Evolutionary conservation across 2,113 vertebrate genomes (phyloP).

Genomic region (Halichoerus grypus): DNA sequence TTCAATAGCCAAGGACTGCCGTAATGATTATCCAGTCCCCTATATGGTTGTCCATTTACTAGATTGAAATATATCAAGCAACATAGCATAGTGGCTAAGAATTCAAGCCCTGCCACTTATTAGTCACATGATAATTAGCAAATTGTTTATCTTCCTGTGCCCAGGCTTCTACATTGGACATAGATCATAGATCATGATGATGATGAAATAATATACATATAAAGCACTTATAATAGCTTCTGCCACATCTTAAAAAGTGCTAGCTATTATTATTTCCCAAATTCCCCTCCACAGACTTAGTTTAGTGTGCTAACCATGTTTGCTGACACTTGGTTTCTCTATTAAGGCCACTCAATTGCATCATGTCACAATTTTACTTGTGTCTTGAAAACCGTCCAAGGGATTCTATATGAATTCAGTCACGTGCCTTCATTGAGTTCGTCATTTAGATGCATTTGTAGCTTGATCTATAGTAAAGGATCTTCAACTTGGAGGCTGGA

Average conservation of each 20-base stretch:
- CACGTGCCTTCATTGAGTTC: neutral
- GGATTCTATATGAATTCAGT: neutral
- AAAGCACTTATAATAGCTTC: neutral
- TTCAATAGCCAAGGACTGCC: neutral
- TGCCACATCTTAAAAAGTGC: neutral
- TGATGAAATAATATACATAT: neutral
- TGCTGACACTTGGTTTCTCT: neutral
- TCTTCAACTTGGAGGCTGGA: neutral
- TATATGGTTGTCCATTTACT: neutral
- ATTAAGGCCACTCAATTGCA: neutral
- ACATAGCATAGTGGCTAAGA: neutral
- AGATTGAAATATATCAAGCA: neutral
- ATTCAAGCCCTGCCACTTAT: neutral
- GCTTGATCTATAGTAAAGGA: neutral
- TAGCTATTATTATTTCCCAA: neutral
- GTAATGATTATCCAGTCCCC: neutral
- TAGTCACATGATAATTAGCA: neutral
- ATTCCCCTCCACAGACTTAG: neutral
- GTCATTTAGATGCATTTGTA: neutral
- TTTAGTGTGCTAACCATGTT: neutral
- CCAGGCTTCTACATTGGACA: neutral
- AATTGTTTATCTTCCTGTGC: neutral
- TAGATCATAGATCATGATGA: neutral
- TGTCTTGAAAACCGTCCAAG: neutral
- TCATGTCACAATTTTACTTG: neutral